Percentiles rank a stretch among this genome's conserved stretches.
Conservation (phyloP, 64 coral and sea anemone species). For the Montipora efflorescens region DNA sequence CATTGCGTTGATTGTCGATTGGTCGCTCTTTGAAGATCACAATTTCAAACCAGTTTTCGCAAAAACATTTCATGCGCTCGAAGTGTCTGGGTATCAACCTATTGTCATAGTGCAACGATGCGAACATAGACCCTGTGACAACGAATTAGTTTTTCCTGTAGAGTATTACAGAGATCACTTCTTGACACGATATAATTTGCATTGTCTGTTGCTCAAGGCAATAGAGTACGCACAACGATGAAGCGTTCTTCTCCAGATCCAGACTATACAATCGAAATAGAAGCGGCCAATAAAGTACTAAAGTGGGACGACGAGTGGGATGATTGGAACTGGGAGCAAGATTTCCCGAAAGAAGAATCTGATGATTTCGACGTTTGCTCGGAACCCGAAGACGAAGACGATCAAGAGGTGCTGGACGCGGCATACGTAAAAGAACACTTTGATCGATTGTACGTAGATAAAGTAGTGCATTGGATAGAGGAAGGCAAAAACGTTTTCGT, state of each 20-base stretch:
- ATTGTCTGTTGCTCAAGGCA: background rate
- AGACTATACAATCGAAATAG: no score
- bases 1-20: background rate
- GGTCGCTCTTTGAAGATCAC: background rate
- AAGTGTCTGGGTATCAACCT: background rate
- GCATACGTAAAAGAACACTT: background rate
- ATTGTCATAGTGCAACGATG: background rate
- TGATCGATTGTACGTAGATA: background rate
- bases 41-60: background rate
- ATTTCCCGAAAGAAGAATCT: background rate
- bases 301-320: background rate
- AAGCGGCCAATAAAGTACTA: background rate
- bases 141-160: background rate
- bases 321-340: background rate
- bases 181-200: background rate
- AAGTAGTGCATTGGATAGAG: background rate
- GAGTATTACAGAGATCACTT: background rate
- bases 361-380: background rate
- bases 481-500: background rate
- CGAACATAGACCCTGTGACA: background rate
- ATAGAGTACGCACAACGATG: background rate
- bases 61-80: background rate
- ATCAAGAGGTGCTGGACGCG: background rate
- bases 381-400: no score
- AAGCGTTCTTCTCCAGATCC: background rate